phyloP scores from a whole-genome alignment of 2,113 vertebrate species.

The rat (Rattus norvegicus) region DNA sequence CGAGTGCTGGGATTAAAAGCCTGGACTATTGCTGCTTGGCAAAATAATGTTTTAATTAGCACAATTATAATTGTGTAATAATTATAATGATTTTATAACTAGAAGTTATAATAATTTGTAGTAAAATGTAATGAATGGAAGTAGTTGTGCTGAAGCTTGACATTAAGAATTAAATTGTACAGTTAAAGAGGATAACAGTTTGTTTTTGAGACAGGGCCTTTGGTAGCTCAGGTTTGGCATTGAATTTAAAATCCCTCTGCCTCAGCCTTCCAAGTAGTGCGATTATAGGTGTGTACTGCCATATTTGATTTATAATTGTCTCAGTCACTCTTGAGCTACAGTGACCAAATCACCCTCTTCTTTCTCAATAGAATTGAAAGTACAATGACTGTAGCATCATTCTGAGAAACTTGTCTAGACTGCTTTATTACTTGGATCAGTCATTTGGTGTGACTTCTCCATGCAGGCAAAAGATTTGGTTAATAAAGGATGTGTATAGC shows the following conservation, averaged over 20 bases:
- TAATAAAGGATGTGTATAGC: not conserved
- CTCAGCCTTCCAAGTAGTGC: not conserved
- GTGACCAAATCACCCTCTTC: not conserved
- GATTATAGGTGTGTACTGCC: not conserved
- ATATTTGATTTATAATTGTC: not conserved
- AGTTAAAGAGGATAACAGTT: constrained; percentile 20
- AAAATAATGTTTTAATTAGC: constrained; percentile 58
- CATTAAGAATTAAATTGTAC: constrained; percentile 38
- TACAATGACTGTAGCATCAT: not conserved
- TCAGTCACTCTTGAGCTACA: not conserved
- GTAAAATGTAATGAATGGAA: constrained; percentile 21
- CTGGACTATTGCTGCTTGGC: too few species aligned
- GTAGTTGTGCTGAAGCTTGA: constrained; percentile 35
- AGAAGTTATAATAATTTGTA: not conserved
- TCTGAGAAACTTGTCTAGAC: not conserved
- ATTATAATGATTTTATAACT: constrained; percentile 9
- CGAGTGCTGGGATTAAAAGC: too few species aligned
- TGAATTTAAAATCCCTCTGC: not conserved
- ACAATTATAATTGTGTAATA: not conserved
- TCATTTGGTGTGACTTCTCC: not conserved
- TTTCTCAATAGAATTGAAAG: not conserved
- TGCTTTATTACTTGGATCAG: not conserved
- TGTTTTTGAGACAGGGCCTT: not conserved
- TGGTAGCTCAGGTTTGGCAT: not conserved
- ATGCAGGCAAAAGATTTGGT: not conserved